Base-by-base conservation (phyloP, 2,888 invertebrate genomes). In the Noctuana brunneofusca region DNA sequence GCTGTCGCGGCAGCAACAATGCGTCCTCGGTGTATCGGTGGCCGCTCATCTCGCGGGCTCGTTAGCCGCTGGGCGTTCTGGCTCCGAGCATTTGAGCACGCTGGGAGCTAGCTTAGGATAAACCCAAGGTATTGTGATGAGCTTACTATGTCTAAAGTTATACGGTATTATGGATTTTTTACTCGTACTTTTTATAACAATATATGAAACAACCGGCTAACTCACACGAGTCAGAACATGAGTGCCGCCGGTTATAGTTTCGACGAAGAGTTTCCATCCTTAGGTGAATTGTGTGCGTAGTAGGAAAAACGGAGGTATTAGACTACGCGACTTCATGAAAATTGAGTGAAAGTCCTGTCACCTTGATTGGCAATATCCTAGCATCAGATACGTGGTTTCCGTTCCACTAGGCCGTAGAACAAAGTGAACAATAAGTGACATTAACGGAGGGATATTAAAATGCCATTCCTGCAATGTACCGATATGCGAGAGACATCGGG, bases 371-470 rank as follows among this genome's bases (percentile, higher is more conserved):
- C 5, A n/a, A 20, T 30, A 30, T 30, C 30, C 43, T 52, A 53
- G 59, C 53, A 46, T 43, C 30, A 22, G 27, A 60, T 54, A 60
- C 65, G 83, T 71, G 83, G 83, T 85, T 81, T 82, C 78, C 74
- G 75, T 71, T 69, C 70, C 71, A 75, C 69, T 80, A 76, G 78
- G 74, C 79, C 81, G 75, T 75, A 84, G 82, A 81, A 79, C 79
- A 81, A 83, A 81, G 84, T 87, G 86, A 89, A 90, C 88, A 89
- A 88, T 88, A 87, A 88, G 81, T 85, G 87, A 88, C 86, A 86
- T 82, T 86, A 86, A 84, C 81, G 79, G 75, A 74, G 74, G 79
- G 78, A 81, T 86, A 89, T 89, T 89, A 90, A 89, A 89, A 86
- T 90, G 84, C 82, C 91, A 89, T 89, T 89, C 86, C 84, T 80